Conservation (phyloP, 1,140 invertebrate species). For the Papilio glaucus region DNA sequence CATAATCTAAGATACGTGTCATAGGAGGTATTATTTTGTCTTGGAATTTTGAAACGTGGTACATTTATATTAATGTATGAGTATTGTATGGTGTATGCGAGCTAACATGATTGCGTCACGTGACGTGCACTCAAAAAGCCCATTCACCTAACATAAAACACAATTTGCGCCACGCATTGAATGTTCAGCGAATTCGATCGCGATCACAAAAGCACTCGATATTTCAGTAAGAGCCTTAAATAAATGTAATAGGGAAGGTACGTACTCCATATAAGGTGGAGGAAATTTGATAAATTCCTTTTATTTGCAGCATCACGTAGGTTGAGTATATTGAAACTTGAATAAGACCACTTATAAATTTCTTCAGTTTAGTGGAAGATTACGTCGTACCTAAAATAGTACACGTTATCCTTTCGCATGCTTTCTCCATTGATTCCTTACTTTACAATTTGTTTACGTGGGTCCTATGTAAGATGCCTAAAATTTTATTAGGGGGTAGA, state of each 20-base stretch:
- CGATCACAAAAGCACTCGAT: conserved; percentile 36
- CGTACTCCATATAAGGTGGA: conserved; percentile 42
- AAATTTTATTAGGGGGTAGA: no score
- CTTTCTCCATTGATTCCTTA: no score
- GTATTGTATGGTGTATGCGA: background rate
- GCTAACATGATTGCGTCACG: conserved; percentile 10
- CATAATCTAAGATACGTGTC: no score
- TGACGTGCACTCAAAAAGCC: conserved; percentile 3
- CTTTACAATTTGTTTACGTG: no score
- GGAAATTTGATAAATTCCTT: conserved; percentile 37
- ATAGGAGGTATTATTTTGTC: no score
- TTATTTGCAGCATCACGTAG: conserved; percentile 29
- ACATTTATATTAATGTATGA: conserved; percentile 1
- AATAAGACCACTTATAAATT: no score
- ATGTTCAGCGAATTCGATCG: conserved; percentile 1
- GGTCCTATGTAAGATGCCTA: no score
- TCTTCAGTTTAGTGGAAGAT: no score
- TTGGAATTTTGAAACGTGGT: background rate
- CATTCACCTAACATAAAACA: conserved; percentile 23
- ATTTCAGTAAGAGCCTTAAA: conserved; percentile 35
- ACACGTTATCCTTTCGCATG: no score
- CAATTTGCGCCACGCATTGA: conserved; percentile 19
- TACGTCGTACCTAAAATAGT: no score
- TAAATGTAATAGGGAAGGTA: conserved; percentile 40
- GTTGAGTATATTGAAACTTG: background rate